Conservation (phyloP, 2,888 invertebrate species). For the Mayetiola destructor region DNA sequence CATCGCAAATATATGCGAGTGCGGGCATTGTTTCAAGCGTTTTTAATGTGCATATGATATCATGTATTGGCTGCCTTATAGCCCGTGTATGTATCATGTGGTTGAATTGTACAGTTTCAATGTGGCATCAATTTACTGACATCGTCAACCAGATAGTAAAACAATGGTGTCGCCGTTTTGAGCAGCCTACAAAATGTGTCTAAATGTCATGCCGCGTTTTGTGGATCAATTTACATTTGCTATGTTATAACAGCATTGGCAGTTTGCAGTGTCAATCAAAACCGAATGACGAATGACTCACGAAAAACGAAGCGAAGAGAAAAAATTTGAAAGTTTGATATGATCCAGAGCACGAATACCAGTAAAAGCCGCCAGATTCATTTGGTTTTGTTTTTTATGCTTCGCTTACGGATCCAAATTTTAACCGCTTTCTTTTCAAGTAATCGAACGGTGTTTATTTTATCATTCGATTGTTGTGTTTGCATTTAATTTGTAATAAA, state of each 20-base stretch:
- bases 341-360: no score
- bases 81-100: no score
- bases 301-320: background rate
- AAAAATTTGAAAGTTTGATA: no score
- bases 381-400: slow-evolving; percentile 4
- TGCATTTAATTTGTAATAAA: no score
- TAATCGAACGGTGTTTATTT: no score
- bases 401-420: background rate
- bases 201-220: background rate
- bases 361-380: background rate
- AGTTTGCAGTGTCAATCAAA: background rate
- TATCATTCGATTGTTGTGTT: background rate
- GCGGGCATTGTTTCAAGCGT: no score
- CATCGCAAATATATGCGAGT: no score
- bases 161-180: background rate
- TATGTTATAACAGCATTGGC: background rate
- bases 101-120: no score
- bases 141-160: background rate
- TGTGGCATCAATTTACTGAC: background rate
- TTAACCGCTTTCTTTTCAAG: no score
- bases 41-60: no score
- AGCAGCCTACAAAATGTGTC: background rate
- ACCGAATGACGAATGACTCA: background rate
- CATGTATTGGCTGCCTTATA: no score
- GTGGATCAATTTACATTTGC: background rate